Evolutionary conservation across 2,888 invertebrate species (phyloP), one percentile per base, ranked within the genome.

Genomic region (Ptycholaimellus sp.): DNA sequence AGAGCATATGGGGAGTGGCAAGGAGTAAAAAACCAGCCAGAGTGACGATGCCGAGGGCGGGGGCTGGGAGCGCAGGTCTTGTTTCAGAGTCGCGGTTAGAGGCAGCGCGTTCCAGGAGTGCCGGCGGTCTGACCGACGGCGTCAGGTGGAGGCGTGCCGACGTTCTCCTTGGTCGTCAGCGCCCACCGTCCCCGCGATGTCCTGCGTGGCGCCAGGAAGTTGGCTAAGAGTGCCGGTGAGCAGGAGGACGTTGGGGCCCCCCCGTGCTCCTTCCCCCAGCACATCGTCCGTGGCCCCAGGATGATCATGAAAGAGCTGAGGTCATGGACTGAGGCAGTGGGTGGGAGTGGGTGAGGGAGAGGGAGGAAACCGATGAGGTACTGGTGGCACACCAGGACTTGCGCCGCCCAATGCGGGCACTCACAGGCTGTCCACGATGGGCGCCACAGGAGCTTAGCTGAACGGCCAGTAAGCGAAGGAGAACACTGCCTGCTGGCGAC

Each of bases 111-210:
- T 90, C 83, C 59, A 96, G 71, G 59, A 99, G 96, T 87, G 0
- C 96, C 93, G 27, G 85, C 79, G 1, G 90, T 93, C 65, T 99
- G 96, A 3, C 96, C 96, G 0, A 96, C 83, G 49, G 81, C 80
- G 57, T 99, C 96, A 96, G 0, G 93, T 96, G 2, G 93, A 93
- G 0, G 96, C 93, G 65, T 93, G 2, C 82, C 85, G 3, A 96
- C 85, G 64, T 96, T 96, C 50, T 74, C 68, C 48, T 81, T 76
- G 54, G 82, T 78, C 2, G 99, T 66, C 85, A 99, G 96, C 1
- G 93, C 93, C 11, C 18, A 96, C 96, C 65, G 99, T 96, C 0
- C 99, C 93, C 14, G 87, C 93, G 53, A 96, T 90, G 60, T 99
- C 96, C 65, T 99, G 96, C 2, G 96, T 96, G 2, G 96, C 93